Evolutionary conservation across 2,888 invertebrate species (phyloP).

Genomic region (Drosophila subquinaria): DNA sequence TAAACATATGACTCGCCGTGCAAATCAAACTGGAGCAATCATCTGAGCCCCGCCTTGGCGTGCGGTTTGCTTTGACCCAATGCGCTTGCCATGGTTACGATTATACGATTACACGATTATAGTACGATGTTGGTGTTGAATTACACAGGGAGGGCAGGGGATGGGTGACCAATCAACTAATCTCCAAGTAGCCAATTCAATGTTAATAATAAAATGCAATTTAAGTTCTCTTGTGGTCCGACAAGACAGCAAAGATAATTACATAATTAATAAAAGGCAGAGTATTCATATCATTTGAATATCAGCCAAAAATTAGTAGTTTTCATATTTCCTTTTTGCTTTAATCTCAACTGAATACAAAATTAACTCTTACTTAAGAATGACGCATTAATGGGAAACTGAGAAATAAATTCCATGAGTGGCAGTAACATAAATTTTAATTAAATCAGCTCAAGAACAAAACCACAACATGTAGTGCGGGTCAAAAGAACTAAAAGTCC

Average conservation of each 20-base stretch:
- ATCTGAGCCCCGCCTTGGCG: conserved; percentile 39
- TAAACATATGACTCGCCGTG: conserved; percentile 28
- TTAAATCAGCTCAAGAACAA: background rate
- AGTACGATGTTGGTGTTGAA: conserved; percentile 12
- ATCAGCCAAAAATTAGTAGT: no score
- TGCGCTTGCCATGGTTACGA: conserved; percentile 63
- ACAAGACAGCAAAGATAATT: background rate
- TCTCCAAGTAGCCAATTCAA: background rate
- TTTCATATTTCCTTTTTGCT: background rate
- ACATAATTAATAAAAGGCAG: background rate
- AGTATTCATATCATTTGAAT: background rate
- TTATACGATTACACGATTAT: conserved; percentile 22
- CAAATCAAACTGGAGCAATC: conserved; percentile 72
- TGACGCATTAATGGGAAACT: background rate
- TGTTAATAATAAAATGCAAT: background rate
- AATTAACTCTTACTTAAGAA: background rate
- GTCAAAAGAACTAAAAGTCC: conserved; percentile 4
- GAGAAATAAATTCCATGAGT: background rate
- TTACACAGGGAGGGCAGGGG: conserved; percentile 3
- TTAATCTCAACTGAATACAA: background rate
- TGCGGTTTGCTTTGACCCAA: conserved; percentile 61
- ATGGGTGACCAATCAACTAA: background rate
- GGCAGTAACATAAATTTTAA: background rate
- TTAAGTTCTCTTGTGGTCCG: background rate
- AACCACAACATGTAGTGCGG: background rate